Evolutionary conservation across 2,888 invertebrate genomes (phyloP), one percentile per base, ranked within the genome.

Genomic region (Pachycephus smyrnensis): DNA sequence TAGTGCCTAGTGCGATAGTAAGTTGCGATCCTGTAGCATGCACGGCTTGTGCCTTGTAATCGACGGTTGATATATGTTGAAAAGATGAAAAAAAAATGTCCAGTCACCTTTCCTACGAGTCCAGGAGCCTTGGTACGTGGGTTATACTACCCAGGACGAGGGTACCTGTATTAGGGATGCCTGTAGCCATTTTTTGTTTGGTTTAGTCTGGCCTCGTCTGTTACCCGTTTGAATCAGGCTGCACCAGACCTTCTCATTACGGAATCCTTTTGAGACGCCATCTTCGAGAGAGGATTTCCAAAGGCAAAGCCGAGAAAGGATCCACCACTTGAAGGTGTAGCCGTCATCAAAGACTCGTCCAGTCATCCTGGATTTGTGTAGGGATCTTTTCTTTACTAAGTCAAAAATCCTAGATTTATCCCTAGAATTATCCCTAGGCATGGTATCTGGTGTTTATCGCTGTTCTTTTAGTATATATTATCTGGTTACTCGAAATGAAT

Each of bases 261-360:
- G 11, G 40, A 74, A 35, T 74, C 74, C 74, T 74, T 77, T 77
- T 68, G 73, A 69, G 74, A 73, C 73, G 37, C 77, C 33, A 77
- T 73, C 69, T 75, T n/a, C n/a, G 74, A 74, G 37, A 31, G 73
- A 35, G 55, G 77, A 73, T 71, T 55, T 23, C 71, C 71, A 71
- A 71, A 71, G 71, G 71, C 31, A 31, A 32, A 71, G 71, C 71
- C 55, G 55, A 55, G 55, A 55, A 55, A 55, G 55, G 55, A 55
- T 55, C 55, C 55, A 55, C 55, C 55, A 55, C 55, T 55, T 23
- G 55, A 55, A 55, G 55, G 55, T 55, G 55, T 55, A 55, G 55
- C 9, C 55, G 55, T 55, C 55, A 23, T 55, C 55, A 23, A 23
- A 55, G 23, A 55, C 55, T 55, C 55, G 55, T 55, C 55, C 55